These are phyloP conservation scores for Clusia tigrina DNA, from an alignment of 2,888 invertebrate species.

Conservation along the genomic window DNA sequence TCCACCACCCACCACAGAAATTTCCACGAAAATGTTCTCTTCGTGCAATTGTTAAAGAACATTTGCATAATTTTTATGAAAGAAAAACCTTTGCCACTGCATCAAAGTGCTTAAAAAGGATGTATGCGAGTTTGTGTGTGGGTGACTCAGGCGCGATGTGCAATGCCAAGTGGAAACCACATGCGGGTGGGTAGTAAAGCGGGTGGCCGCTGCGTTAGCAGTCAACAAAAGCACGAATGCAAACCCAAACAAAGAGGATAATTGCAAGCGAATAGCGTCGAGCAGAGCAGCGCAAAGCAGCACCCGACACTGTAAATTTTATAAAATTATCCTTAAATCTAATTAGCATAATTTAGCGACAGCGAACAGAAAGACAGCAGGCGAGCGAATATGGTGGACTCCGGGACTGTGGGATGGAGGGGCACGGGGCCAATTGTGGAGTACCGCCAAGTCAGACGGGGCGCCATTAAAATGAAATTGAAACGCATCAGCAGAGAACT, in stretches of 20 bases:
- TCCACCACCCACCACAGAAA: too few species aligned
- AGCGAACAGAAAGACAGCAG: too few species aligned
- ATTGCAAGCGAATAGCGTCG: neutral
- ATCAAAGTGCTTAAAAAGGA: neutral
- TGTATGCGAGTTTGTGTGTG: neutral
- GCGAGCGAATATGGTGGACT: too few species aligned
- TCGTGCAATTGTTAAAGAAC: slow-evolving; percentile 2
- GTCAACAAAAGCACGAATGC: neutral
- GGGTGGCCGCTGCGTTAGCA: neutral
- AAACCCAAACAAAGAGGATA: slow-evolving; percentile 9
- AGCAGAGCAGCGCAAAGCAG: neutral
- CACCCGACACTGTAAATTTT: slow-evolving; percentile 43
- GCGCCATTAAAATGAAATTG: slow-evolving; percentile 7
- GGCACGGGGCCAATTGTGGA: neutral
- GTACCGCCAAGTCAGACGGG: neutral
- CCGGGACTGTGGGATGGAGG: too few species aligned
- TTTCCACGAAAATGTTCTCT: too few species aligned
- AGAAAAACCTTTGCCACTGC: neutral
- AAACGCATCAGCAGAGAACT: neutral
- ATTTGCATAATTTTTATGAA: slow-evolving; percentile 8
- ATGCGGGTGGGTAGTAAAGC: neutral
- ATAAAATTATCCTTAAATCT: slow-evolving; percentile 57
- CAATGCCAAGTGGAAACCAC: slow-evolving; percentile 1
- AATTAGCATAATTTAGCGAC: slow-evolving; percentile 56
- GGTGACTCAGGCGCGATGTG: neutral